phyloP scores from a whole-genome alignment of 2,113 vertebrate species.

The Rhea pennata region DNA sequence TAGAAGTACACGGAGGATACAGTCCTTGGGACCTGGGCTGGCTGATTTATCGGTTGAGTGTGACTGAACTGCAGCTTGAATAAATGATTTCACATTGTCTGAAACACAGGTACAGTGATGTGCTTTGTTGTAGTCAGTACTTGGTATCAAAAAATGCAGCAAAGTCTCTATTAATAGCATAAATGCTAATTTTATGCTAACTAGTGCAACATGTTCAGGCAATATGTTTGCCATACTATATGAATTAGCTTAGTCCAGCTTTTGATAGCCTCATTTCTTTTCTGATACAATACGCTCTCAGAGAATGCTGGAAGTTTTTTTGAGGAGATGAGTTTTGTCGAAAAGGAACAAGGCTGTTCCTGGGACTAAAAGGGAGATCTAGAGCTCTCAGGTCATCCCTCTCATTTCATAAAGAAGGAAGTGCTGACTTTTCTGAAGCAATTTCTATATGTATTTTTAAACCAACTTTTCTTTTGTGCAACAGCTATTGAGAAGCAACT shows the following conservation, averaged over 20 bases:
- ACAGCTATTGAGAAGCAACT: neutral
- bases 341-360: neutral
- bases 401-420: neutral
- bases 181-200: neutral
- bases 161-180: neutral
- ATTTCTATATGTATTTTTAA: neutral
- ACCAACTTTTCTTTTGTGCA: fast-evolving
- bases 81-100: neutral
- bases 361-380: neutral
- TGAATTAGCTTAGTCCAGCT: neutral
- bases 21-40: no score
- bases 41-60: neutral
- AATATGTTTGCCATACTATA: neutral
- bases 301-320: neutral
- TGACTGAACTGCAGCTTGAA: neutral
- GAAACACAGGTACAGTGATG: neutral
- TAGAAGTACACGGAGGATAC: neutral
- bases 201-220: neutral
- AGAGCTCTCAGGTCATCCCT: neutral
- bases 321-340: neutral
- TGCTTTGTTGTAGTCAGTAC: neutral
- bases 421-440: neutral
- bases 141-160: neutral
- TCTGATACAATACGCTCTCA: fast-evolving
- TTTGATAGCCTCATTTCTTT: neutral